These are phyloP conservation scores for Cephalotes varians DNA, from an alignment of 2,888 invertebrate genomes.

Conservation along the genomic window DNA sequence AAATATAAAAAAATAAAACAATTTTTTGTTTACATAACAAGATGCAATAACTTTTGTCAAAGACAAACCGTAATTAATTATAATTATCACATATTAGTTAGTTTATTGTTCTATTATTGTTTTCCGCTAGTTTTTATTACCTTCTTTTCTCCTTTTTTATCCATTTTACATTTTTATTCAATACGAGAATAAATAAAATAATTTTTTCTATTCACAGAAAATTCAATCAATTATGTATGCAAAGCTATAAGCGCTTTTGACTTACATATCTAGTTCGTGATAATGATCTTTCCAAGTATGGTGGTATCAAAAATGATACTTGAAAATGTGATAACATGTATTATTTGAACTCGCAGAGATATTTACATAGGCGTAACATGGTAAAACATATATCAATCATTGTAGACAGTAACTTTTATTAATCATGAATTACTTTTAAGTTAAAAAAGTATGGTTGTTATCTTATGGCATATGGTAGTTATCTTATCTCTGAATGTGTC, in stretches of 20 bases:
- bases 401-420: neutral
- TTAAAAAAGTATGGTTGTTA: neutral
- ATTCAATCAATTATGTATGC: neutral
- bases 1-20: neutral
- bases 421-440: neutral
- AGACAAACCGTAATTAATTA: neutral
- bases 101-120: neutral
- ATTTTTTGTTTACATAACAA: neutral
- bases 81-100: neutral
- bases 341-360: neutral
- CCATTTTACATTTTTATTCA: neutral
- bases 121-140: neutral
- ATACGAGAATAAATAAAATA: neutral
- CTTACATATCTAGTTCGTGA: neutral
- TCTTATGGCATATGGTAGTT: no score
- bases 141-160: neutral
- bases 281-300: conserved; percentile 2
- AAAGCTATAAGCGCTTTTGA: neutral
- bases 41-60: neutral
- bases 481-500: conserved; percentile 1
- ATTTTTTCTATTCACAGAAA: neutral
- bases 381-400: neutral
- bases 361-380: neutral
- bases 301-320: neutral
- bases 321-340: conserved; percentile 20